Evolutionary conservation across 1,140 invertebrate genomes (phyloP).

Genomic region (Augochlora pura): DNA sequence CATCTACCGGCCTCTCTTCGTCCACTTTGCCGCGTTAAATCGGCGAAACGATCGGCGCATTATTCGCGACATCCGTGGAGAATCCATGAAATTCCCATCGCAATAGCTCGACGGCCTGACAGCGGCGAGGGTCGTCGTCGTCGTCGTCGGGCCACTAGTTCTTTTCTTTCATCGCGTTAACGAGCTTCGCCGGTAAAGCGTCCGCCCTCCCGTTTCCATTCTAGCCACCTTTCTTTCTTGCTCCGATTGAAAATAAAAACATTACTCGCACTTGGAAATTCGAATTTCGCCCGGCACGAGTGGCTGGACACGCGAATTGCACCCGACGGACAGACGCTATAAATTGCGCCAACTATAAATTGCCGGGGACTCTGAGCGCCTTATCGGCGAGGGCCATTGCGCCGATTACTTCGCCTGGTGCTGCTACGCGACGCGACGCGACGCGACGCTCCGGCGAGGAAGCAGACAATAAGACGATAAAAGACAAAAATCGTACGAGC

Average conservation of each 20-base stretch:
- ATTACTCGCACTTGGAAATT: not conserved
- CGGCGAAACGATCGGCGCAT: slow-evolving; percentile 63
- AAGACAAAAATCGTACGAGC: not conserved
- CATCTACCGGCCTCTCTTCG: not conserved
- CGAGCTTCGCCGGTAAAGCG: slow-evolving; percentile 53
- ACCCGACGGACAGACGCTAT: not conserved
- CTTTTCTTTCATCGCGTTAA: slow-evolving; percentile 63
- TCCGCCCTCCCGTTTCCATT: slow-evolving; percentile 21
- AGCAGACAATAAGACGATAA: too few species aligned
- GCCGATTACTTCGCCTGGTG: too few species aligned
- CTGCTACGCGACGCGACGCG: too few species aligned
- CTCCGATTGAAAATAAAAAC: not conserved
- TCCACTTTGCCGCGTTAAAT: slow-evolving; percentile 51
- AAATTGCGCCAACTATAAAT: too few species aligned
- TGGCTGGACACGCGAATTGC: not conserved
- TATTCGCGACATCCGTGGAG: slow-evolving; percentile 58
- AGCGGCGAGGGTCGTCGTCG: slow-evolving; percentile 53
- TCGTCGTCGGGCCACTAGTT: slow-evolving; percentile 37
- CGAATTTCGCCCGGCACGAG: not conserved
- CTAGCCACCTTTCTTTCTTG: not conserved
- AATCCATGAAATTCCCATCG: slow-evolving; percentile 67
- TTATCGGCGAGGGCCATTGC: too few species aligned
- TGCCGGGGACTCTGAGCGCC: too few species aligned
- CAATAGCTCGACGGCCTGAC: slow-evolving; percentile 60
- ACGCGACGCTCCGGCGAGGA: too few species aligned